Percentiles rank a stretch among this genome's conserved stretches.
Conservation (phyloP, 2,888 invertebrate species). For the Mythimna ferrago region DNA sequence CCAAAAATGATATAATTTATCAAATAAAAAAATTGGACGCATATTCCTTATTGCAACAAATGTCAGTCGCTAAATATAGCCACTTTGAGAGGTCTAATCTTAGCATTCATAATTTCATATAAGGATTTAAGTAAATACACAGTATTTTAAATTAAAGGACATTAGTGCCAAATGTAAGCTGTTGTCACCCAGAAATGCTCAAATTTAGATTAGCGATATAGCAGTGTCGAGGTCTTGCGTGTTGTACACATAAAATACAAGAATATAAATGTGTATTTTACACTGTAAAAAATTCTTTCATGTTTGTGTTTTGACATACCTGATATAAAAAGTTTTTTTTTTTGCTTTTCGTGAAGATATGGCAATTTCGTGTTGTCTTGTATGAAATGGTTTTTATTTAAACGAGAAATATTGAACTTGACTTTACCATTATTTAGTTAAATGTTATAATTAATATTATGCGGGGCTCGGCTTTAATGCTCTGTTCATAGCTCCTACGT, state of each 20-base stretch:
- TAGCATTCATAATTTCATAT: not conserved
- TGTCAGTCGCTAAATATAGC: constrained; percentile 10
- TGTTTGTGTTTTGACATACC: not conserved
- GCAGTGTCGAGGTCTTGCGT: not conserved
- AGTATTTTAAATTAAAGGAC: not conserved
- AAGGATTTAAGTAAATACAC: constrained; percentile 4
- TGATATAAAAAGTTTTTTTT: not conserved
- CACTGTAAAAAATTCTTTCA: not conserved
- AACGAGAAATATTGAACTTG: not conserved
- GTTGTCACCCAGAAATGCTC: constrained; percentile 16
- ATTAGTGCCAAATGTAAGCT: constrained; percentile 25
- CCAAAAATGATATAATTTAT: no score
- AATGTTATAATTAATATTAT: not conserved
- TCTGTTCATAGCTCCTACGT: not conserved
- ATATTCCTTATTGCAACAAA: not conserved
- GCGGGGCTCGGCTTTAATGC: not conserved
- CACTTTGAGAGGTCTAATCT: constrained; percentile 9
- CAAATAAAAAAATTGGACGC: no score
- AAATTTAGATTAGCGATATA: constrained; percentile 3
- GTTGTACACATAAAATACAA: constrained; percentile 15
- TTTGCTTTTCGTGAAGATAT: constrained; percentile 1
- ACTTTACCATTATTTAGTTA: not conserved
- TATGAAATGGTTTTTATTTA: not conserved
- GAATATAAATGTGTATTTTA: not conserved
- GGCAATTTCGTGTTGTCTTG: not conserved